Base-by-base conservation (phyloP, 2,797 vertebrate genomes). In the Tokudaia tokunoshimensis region DNA sequence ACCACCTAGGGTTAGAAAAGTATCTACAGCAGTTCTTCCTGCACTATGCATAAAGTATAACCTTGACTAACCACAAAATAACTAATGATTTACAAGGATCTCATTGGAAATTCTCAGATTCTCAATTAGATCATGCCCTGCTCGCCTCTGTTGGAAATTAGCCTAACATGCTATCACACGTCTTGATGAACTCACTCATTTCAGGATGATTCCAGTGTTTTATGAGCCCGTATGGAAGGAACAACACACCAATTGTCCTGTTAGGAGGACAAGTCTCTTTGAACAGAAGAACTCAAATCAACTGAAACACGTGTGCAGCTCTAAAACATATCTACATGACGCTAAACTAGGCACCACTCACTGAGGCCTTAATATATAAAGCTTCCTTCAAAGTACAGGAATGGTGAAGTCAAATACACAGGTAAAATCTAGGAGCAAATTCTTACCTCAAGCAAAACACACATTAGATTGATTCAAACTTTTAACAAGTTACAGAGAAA, bases 251-350 rank as follows among this genome's bases (percentile, higher is more conserved):
- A 91, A 72, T 86, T 94, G 92, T 85, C 50, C 70, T 91, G 55
- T 78, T 50, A 85, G 34, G 52, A 97, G 19, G 92, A 92, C 72
- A 94, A 94, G n/a, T 37, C 61, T 94, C 91, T 96, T 94, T 92
- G 79, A 98, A 95, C 94, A 92, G 89, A 97, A 94, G 63, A 95
- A 95, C 31, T 94, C 47, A 74, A 94, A 91, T 92, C 88, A 97
- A 94, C 96, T 89, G 94, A 94, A 96, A 75, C 14, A 92, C 94
- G 79, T 63, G n/a, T 47, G 26, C 31, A 78, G 63, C n/a, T 59
- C 29, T 0, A 0, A 95, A 97, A 89, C 61, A 91, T 22, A 89
- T 57, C 52, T 83, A 75, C 8, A 47, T 59, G 75, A 61, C 92
- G 63, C 55, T 94, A 96, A 96, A 92, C 91, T 63, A 94, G 70